Percentiles rank a stretch among this genome's conserved stretches.
These are phyloP conservation scores for Chymomyza procnemis DNA, from an alignment of 2,888 invertebrate genomes.

Conservation along the genomic window DNA sequence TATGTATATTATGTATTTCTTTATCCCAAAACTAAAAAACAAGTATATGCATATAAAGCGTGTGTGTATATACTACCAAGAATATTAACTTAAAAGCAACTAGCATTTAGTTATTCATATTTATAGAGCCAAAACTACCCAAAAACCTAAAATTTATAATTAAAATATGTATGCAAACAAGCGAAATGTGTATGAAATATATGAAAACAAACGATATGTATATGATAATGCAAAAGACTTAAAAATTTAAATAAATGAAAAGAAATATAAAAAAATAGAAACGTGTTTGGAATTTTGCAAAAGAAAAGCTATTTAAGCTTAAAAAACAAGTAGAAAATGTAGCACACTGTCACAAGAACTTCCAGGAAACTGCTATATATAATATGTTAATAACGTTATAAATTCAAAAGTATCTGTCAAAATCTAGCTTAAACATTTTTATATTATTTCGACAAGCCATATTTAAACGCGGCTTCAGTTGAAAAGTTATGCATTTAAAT, in stretches of 20 bases:
- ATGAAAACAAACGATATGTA: conserved; percentile 48
- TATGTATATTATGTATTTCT: conserved; percentile 42
- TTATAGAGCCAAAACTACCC: conserved; percentile 71
- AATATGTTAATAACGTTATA: no score
- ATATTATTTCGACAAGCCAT: no score
- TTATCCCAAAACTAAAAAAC: conserved; percentile 42
- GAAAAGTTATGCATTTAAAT: neutral
- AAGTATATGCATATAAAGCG: conserved; percentile 44
- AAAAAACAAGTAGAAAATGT: neutral
- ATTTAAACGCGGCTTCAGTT: no score
- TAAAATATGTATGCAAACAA: conserved; percentile 33
- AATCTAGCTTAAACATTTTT: no score
- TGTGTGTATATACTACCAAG: conserved; percentile 53
- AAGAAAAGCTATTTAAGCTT: neutral
- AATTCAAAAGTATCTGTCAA: no score
- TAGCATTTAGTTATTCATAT: conserved; percentile 69
- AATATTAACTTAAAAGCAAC: conserved; percentile 72
- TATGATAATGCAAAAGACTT: conserved; percentile 65
- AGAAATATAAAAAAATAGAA: neutral
- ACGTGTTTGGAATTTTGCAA: neutral
- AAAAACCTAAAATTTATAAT: conserved; percentile 60
- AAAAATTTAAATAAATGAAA: conserved; percentile 73
- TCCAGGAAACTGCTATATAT: no score
- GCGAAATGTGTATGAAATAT: conserved; percentile 43
- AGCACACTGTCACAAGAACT: no score